Conservation (phyloP, 2,113 vertebrate genomes). For the Cettia cetti region DNA sequence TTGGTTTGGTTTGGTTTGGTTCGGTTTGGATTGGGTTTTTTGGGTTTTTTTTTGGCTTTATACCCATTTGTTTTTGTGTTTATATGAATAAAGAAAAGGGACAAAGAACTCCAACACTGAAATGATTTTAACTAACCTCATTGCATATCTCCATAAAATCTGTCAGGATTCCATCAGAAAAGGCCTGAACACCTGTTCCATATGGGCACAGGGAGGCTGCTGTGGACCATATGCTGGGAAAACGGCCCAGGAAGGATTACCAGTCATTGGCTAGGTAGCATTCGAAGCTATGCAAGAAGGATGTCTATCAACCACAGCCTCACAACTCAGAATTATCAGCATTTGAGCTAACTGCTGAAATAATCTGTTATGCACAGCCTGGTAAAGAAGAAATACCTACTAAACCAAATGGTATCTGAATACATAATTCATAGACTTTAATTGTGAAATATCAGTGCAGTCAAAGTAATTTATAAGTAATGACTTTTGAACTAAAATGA, state of each 20-base stretch:
- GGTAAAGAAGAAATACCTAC: background rate
- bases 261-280: background rate
- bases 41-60: background rate
- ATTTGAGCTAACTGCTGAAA: background rate
- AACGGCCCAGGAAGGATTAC: constrained; percentile 8
- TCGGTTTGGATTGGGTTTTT: too few relatives aligned
- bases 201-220: constrained; percentile 39
- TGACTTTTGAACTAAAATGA: background rate
- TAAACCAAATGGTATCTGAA: background rate
- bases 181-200: constrained; percentile 23
- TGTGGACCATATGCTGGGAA: constrained; percentile 22
- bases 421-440: background rate
- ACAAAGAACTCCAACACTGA: background rate
- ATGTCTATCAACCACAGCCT: background rate
- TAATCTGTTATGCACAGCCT: background rate
- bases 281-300: background rate
- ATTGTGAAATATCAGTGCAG: background rate
- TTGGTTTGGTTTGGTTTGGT: too few relatives aligned
- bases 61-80: background rate
- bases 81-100: background rate
- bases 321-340: background rate
- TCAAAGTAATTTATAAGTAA: background rate
- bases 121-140: constrained; percentile 47
- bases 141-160: constrained; percentile 16
- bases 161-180: constrained; percentile 35